Percentiles rank a stretch among this genome's conserved stretches.
Evolutionary conservation across 1,140 invertebrate genomes (phyloP).

Genomic region (Sycobia sp.): DNA sequence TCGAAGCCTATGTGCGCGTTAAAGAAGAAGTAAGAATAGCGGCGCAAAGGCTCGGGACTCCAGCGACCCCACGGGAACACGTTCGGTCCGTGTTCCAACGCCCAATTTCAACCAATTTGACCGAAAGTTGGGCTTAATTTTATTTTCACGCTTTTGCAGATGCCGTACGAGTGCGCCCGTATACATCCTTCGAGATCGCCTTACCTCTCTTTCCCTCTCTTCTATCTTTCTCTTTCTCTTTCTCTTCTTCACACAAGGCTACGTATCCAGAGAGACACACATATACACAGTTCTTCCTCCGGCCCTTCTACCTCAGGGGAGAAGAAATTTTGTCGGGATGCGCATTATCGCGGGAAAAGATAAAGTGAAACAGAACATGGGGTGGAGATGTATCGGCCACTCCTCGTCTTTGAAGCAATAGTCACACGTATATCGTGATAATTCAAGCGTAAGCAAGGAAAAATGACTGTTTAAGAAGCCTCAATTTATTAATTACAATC

Average conservation of each 20-base stretch:
- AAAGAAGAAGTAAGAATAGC: neutral
- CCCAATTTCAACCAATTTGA: constrained; percentile 68
- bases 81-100: constrained; percentile 49
- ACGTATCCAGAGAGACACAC: no score
- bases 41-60: constrained; percentile 7
- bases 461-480: no score
- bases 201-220: constrained; percentile 25
- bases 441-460: no score
- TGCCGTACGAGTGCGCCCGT: neutral
- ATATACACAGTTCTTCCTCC: no score
- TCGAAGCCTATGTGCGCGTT: neutral
- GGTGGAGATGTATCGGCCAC: no score
- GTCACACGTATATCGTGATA: no score
- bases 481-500: no score
- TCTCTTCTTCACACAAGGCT: no score
- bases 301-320: constrained; percentile 33
- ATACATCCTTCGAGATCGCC: constrained; percentile 14
- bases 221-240: no score
- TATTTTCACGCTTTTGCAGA: constrained; percentile 63
- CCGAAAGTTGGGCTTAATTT: constrained; percentile 67
- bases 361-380: no score
- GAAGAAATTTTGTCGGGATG: constrained; percentile 8
- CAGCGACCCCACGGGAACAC: constrained; percentile 43
- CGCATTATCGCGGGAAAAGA: constrained; percentile 16
- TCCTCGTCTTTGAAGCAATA: no score